Conservation (phyloP, 2,797 vertebrate species). For the Rhodeus uyekii region DNA sequence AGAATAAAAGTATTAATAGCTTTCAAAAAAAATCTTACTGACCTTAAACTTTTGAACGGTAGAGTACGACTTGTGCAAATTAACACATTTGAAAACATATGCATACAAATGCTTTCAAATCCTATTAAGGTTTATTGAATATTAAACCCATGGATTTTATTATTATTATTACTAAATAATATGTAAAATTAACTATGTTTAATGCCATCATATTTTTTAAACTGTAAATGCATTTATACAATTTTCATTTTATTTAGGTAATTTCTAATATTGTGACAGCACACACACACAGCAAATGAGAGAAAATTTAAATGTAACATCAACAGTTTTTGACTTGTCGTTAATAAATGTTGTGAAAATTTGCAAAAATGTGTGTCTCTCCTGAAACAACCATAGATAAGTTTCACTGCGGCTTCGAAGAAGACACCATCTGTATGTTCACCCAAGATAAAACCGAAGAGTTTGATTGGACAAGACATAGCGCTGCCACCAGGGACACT, state of each 20-base stretch:
- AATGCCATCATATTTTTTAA: not conserved
- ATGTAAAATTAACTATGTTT: not conserved
- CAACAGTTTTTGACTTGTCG: not conserved
- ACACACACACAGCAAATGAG: not conserved
- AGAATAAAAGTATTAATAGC: not conserved
- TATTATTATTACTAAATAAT: not conserved
- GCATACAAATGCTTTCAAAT: not conserved
- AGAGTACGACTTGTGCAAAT: not conserved
- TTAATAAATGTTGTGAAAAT: not conserved
- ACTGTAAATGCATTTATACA: not conserved
- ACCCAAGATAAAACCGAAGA: constrained; percentile 91
- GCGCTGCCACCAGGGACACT: constrained; percentile 88
- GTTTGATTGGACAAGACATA: constrained; percentile 96
- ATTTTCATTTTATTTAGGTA: not conserved
- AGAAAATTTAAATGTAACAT: not conserved
- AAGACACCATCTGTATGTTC: constrained; percentile 92
- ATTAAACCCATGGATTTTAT: not conserved
- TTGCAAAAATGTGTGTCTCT: not conserved
- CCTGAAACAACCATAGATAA: constrained; percentile 77
- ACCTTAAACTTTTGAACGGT: not conserved
- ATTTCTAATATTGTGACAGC: not conserved
- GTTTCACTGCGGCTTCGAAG: constrained; percentile 95
- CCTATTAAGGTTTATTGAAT: not conserved
- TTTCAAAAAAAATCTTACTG: not conserved
- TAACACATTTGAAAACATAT: not conserved